Evolutionary conservation across 2,888 invertebrate species (phyloP).

Genomic region (Cremastinae sp.): DNA sequence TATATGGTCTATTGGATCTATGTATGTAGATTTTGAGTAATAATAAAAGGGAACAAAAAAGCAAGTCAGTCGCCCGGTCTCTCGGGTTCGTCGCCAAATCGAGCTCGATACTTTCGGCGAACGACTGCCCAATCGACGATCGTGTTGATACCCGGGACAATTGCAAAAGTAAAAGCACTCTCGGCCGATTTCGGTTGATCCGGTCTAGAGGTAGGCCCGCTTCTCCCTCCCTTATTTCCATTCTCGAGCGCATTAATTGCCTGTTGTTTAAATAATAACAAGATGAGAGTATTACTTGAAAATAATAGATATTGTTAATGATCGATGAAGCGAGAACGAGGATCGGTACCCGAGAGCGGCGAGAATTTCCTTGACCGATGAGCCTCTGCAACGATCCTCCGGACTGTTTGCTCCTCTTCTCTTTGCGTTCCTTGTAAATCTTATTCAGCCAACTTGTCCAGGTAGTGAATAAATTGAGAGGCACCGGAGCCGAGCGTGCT

Average conservation of each 20-base stretch:
- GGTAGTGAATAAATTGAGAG: slow-evolving; percentile 86
- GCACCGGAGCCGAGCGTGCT: slow-evolving; percentile 86
- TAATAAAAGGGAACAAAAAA: too few relatives aligned
- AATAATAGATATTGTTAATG: background rate
- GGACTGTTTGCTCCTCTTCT: slow-evolving; percentile 74
- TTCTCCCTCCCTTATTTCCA: slow-evolving; percentile 64
- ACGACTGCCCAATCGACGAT: slow-evolving; percentile 81
- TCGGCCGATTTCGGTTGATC: slow-evolving; percentile 73
- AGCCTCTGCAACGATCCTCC: slow-evolving; percentile 68
- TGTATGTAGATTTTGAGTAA: too few relatives aligned
- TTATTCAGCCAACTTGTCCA: slow-evolving; percentile 81
- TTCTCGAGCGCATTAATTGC: too few relatives aligned
- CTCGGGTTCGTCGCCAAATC: slow-evolving; percentile 76
- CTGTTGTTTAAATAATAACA: too few relatives aligned
- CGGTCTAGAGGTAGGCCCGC: slow-evolving; percentile 71
- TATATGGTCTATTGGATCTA: too few relatives aligned
- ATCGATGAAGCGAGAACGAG: too few relatives aligned
- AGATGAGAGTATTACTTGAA: too few relatives aligned
- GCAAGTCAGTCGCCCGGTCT: slow-evolving; percentile 65
- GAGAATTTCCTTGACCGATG: slow-evolving; percentile 55
- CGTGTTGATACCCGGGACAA: slow-evolving; percentile 77
- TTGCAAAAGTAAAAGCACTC: slow-evolving; percentile 75
- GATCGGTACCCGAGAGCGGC: slow-evolving; percentile 62
- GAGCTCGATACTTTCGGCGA: slow-evolving; percentile 79
- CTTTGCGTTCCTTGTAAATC: slow-evolving; percentile 77